A percentile compares a stretch with the other conserved stretches of the same genome.
Evolutionary conservation across 2,797 vertebrate genomes (phyloP).

Genomic region (Coendou prehensilis): DNA sequence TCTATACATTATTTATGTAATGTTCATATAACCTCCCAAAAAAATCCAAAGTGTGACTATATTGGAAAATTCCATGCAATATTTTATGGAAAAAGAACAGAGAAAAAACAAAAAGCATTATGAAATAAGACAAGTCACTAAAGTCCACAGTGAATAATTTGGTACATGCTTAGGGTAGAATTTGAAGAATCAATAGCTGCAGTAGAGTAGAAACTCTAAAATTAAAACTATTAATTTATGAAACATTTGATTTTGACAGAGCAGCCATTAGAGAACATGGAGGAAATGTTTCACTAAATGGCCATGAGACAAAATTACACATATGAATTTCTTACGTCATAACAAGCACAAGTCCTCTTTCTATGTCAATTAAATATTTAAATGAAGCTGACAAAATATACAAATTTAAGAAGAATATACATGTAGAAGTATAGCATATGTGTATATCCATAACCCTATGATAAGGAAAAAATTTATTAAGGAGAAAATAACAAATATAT

Average conservation of each 20-base stretch:
- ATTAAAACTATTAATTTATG: not conserved
- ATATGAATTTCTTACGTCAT: not conserved
- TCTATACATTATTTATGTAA: not conserved
- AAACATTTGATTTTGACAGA: not conserved
- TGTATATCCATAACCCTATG: not conserved
- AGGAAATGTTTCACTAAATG: not conserved
- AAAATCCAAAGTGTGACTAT: not conserved
- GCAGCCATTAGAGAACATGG: not conserved
- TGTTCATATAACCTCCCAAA: not conserved
- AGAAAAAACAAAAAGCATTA: not conserved
- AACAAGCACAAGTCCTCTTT: not conserved
- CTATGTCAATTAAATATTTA: not conserved
- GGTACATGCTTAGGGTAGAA: not conserved
- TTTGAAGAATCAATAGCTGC: not conserved
- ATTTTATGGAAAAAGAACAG: not conserved
- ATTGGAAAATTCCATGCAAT: not conserved
- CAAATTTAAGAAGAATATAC: not conserved
- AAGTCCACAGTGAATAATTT: constrained; percentile 27
- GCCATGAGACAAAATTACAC: not conserved
- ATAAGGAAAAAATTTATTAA: constrained; percentile 20
- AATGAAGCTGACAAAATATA: not conserved
- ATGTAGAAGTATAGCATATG: not conserved
- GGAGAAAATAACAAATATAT: not conserved
- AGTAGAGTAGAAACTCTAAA: not conserved
- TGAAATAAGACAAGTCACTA: not conserved